Evolutionary conservation across 2,113 vertebrate genomes (phyloP).

Genomic region (Phoxinus phoxinus): DNA sequence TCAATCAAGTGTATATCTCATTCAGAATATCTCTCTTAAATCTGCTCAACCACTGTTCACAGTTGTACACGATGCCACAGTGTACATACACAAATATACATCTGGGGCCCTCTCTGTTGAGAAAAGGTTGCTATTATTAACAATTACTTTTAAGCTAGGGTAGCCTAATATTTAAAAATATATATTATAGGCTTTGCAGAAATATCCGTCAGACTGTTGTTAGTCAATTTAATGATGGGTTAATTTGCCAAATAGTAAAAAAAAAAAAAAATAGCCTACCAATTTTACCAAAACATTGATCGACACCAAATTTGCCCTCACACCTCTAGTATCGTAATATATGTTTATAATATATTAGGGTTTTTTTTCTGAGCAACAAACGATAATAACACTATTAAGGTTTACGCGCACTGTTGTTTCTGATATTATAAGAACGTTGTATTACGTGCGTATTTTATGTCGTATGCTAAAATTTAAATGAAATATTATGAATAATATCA

Average conservation of each 20-base stretch:
- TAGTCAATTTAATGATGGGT: neutral
- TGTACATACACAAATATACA: neutral
- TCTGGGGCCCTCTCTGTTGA: slow-evolving; percentile 8
- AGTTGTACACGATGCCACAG: neutral
- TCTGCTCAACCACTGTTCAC: neutral
- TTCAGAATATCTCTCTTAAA: neutral
- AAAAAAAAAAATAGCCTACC: too few species aligned
- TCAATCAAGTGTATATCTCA: neutral
- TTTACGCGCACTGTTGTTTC: neutral
- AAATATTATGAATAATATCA: neutral
- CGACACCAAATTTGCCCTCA: neutral
- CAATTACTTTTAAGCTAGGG: neutral
- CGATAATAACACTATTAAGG: neutral
- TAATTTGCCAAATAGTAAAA: neutral
- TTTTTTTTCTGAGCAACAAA: neutral
- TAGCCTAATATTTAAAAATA: neutral
- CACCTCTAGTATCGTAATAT: neutral
- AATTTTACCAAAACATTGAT: neutral
- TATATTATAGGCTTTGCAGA: neutral
- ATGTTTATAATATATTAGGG: neutral
- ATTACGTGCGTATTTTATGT: neutral
- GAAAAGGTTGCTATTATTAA: slow-evolving; percentile 21
- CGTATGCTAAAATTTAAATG: neutral
- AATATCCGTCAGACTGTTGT: neutral
- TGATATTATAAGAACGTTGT: too few species aligned